These are phyloP conservation scores for Megaceryle maxima DNA, from an alignment of 2,113 vertebrate species.

Conservation along the genomic window DNA sequence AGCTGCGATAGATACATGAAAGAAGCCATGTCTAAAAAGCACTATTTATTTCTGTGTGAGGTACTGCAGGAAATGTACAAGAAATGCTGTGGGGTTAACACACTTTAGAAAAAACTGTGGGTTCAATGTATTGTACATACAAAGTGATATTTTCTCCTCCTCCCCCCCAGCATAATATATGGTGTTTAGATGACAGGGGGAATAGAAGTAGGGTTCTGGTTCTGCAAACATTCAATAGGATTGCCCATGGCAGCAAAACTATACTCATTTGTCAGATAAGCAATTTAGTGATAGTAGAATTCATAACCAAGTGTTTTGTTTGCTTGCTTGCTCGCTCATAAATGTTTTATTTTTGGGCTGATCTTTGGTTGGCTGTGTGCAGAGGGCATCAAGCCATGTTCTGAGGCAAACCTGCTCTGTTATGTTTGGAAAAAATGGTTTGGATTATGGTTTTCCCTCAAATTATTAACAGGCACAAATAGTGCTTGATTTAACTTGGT, in stretches of 20 bases:
- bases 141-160: not conserved
- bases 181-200: not conserved
- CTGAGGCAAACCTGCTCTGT: conserved; percentile 11
- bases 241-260: not conserved
- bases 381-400: not conserved
- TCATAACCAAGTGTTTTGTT: not conserved
- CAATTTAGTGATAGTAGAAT: not conserved
- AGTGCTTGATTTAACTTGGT: conserved; percentile 4
- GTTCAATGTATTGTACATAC: not conserved
- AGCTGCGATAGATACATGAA: not conserved
- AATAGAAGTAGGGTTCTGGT: not conserved
- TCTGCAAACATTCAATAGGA: not conserved
- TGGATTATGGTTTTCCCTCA: not conserved
- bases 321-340: not conserved
- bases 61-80: not conserved
- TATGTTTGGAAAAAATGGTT: not conserved
- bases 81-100: not conserved
- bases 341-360: not conserved
- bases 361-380: not conserved
- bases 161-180: accelerated
- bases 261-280: not conserved
- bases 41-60: not conserved
- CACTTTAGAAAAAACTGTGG: not conserved
- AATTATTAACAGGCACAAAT: conserved; percentile 22
- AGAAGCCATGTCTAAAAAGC: not conserved